These are phyloP conservation scores for Callospermophilus lateralis DNA, from an alignment of 2,113 vertebrate species.

Conservation along the genomic window DNA sequence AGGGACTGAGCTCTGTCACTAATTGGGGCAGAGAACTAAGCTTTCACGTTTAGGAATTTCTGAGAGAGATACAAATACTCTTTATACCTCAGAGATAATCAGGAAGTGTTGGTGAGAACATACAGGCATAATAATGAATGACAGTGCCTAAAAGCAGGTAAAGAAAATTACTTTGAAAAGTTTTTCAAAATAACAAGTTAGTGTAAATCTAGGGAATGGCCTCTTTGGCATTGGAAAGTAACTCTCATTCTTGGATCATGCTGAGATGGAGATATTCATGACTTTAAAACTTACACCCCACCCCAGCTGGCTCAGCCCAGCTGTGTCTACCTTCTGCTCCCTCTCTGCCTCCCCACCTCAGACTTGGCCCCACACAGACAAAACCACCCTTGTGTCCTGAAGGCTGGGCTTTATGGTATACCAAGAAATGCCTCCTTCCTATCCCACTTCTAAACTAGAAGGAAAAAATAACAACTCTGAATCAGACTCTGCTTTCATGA, in stretches of 20 bases:
- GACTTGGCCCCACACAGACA: neutral
- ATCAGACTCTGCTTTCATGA: slow-evolving; percentile 71
- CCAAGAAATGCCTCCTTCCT: slow-evolving; percentile 53
- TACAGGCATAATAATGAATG: neutral
- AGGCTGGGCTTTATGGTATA: slow-evolving; percentile 24
- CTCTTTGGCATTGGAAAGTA: neutral
- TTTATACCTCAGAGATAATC: neutral
- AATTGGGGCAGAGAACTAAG: neutral
- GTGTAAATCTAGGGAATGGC: neutral
- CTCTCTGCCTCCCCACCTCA: neutral
- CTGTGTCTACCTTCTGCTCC: neutral
- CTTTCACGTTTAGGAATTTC: neutral
- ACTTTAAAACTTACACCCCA: neutral
- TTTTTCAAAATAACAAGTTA: neutral
- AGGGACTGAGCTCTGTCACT: neutral
- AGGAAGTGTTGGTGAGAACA: neutral
- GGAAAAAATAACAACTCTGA: slow-evolving; percentile 70
- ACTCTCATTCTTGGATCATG: neutral
- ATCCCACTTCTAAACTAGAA: slow-evolving; percentile 44
- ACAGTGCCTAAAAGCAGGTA: neutral
- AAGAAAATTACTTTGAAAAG: neutral
- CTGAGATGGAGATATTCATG: neutral
- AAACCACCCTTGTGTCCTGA: neutral
- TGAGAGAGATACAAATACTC: neutral
- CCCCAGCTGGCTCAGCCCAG: neutral